Percentiles rank a stretch among this genome's conserved stretches.
These are phyloP conservation scores for Ptychoptera albimana DNA, from an alignment of 2,888 invertebrate species.

Conservation along the genomic window DNA sequence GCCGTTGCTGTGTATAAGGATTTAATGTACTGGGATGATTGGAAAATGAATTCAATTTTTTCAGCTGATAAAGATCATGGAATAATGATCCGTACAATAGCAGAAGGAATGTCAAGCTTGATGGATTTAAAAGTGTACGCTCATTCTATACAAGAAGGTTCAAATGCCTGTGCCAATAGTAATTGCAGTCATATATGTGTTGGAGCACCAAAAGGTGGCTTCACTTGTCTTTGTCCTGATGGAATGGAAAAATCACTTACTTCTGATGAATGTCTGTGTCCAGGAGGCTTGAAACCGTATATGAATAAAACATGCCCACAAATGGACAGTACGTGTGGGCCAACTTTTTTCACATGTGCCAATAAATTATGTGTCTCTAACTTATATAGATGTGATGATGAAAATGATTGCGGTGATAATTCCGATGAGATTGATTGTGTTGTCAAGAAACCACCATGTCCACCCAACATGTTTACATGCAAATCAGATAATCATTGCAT, in stretches of 20 bases:
- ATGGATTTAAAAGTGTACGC: conserved; percentile 77
- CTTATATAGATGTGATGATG: conserved; percentile 46
- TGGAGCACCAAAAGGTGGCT: conserved; percentile 48
- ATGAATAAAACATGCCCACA: conserved; percentile 55
- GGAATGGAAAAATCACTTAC: conserved; percentile 38
- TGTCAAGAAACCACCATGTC: conserved; percentile 30
- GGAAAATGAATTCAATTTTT: conserved; percentile 65
- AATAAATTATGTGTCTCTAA: conserved; percentile 41
- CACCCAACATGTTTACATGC: conserved; percentile 39
- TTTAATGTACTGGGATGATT: conserved; percentile 80
- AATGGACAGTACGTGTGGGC: conserved; percentile 39
- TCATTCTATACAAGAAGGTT: conserved; percentile 57
- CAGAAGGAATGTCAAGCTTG: conserved; percentile 46
- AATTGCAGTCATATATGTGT: conserved; percentile 64
- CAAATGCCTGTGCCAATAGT: conserved; percentile 48
- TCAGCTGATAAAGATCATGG: conserved; percentile 65
- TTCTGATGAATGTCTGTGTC: conserved; percentile 56
- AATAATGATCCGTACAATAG: conserved; percentile 39
- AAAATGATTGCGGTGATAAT: conserved; percentile 48
- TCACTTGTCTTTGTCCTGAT: conserved; percentile 68
- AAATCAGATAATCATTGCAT: conserved; percentile 41
- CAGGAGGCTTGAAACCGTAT: conserved; percentile 44
- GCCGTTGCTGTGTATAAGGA: conserved; percentile 75
- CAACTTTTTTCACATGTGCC: conserved; percentile 39
- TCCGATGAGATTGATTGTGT: conserved; percentile 40